Base-by-base conservation (phyloP, 2,888 invertebrate species). In the Pediacus dermestoides region DNA sequence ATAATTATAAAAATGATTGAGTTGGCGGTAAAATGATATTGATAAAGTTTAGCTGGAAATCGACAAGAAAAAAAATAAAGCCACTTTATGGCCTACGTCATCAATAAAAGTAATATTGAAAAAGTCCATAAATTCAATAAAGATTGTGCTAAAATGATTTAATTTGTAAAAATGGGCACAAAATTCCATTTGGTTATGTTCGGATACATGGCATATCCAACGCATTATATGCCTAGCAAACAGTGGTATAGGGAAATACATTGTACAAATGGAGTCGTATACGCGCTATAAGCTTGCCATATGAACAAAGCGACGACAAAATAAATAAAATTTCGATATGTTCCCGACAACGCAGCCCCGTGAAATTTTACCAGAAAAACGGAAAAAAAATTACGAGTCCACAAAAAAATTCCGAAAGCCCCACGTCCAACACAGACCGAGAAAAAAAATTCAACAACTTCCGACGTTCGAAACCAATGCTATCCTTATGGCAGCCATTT, bases 401-500 rank as follows among this genome's bases (percentile, higher is more conserved):
- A 16, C 28, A 48, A 49, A 61, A 61, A 66, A 67, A 62, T 55
- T 52, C 11, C 36, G 42, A 48, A 46, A 6, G 6, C 15, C 38
- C 41, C 38, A 30, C 14, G 30, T 25, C 21, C 3, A 23, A 13
- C 18, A 25, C 12, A 36, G 52, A 42, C 30, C 10, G 23, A 21
- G 34, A 34, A 54, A 52, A 56, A 52, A 52, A 58, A 58, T 44
- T 56, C 23, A 13, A 9, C 6, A 33, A 44, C 32, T 18, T 42
- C 32, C 42, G 35, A 11, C 15, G 36, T 18, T 16, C 8, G 31
- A 31, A 31, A 11, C 67, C 71, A 65, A 72, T 73, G 68, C 66
- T 64, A 64, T 67, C 68, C 73, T 72, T 72, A 73, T 70, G 72
- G 72, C 72, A 71, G 73, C 73, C 72, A 73, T 72, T 72, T 70